Evolutionary conservation across 1,140 invertebrate species (phyloP).

Genomic region (Papilio polyxenes): DNA sequence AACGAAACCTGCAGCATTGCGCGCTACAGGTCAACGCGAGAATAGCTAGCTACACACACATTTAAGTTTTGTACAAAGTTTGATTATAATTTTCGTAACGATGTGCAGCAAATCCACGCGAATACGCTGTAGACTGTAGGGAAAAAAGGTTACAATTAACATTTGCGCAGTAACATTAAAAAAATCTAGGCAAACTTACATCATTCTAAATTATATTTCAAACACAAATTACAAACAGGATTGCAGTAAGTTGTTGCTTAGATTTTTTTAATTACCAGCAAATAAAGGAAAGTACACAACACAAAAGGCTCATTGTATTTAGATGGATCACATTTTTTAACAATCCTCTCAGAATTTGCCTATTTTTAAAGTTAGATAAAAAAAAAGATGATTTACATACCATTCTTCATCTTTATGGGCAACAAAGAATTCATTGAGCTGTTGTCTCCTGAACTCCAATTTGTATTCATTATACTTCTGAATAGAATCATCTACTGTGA

Average conservation of each 20-base stretch:
- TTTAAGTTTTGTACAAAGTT: slow-evolving; percentile 73
- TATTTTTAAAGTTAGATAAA: slow-evolving; percentile 5
- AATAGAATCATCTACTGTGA: slow-evolving; percentile 98
- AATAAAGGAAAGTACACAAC: slow-evolving; percentile 48
- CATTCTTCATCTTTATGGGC: slow-evolving; percentile 99
- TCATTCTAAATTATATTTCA: slow-evolving; percentile 21
- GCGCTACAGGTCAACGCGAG: slow-evolving; percentile 80
- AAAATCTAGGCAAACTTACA: slow-evolving; percentile 70
- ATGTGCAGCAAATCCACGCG: slow-evolving; percentile 74
- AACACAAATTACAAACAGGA: not conserved
- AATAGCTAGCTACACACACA: slow-evolving; percentile 77
- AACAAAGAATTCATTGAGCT: slow-evolving; percentile 99
- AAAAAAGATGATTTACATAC: slow-evolving; percentile 80
- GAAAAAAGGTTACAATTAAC: slow-evolving; percentile 78
- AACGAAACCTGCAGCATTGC: slow-evolving; percentile 81
- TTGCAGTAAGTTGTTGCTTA: slow-evolving; percentile 59
- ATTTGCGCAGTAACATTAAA: slow-evolving; percentile 70
- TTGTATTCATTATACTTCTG: slow-evolving; percentile 99
- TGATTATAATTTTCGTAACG: slow-evolving; percentile 72
- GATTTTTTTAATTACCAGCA: slow-evolving; percentile 75
- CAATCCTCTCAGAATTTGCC: not conserved
- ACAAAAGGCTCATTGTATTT: slow-evolving; percentile 5
- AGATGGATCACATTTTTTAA: not conserved
- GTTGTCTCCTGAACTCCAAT: slow-evolving; percentile 96
- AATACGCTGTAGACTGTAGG: slow-evolving; percentile 81